A percentile compares a stretch with the other conserved stretches of the same genome.
phyloP scores from a whole-genome alignment of 2,888 invertebrate genomes.

The Bibio marci region DNA sequence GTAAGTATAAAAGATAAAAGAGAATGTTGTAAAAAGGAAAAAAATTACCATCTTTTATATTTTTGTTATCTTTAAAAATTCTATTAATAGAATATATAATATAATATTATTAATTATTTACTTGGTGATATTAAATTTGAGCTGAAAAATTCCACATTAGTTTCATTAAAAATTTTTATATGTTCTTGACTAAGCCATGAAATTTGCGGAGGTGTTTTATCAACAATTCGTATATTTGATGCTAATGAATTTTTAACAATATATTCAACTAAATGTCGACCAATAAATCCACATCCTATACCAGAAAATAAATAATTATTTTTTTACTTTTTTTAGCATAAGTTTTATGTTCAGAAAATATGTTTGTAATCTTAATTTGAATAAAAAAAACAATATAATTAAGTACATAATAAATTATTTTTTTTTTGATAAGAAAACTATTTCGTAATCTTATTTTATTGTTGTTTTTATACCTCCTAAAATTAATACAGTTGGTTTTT shows the following conservation, averaged over 20 bases:
- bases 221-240: slow-evolving; percentile 61
- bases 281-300: slow-evolving; percentile 85
- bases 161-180: slow-evolving; percentile 50
- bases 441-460: no score
- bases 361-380: no score
- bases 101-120: slow-evolving; percentile 26
- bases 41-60: no score
- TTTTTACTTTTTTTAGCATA: no score
- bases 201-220: slow-evolving; percentile 85
- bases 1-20: not conserved
- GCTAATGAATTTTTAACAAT: slow-evolving; percentile 61
- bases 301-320: no score
- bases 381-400: no score
- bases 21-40: not conserved
- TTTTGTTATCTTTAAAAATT: no score
- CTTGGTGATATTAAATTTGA: slow-evolving; percentile 80
- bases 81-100: not conserved
- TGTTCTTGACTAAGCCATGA: slow-evolving; percentile 74
- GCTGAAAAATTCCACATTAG: slow-evolving; percentile 73
- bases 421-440: no score
- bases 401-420: no score
- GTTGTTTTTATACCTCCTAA: no score
- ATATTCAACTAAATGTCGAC: slow-evolving; percentile 70
- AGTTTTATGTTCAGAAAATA: no score
- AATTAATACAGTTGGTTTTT: no score